Percentiles rank a stretch among this genome's conserved stretches.
Evolutionary conservation across 1,140 invertebrate genomes (phyloP).

Genomic region (Microplitis mediator): DNA sequence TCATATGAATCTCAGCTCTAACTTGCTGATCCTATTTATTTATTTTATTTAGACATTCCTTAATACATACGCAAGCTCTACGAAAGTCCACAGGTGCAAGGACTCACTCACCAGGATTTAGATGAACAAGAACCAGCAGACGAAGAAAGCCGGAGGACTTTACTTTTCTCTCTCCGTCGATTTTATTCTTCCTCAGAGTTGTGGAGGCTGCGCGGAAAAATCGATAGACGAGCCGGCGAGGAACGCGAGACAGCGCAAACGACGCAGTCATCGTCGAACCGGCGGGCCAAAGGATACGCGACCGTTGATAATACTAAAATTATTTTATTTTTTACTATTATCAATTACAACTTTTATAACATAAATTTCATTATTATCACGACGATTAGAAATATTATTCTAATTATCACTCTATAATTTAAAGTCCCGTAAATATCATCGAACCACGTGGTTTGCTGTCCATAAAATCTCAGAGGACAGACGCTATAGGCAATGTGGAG

Average conservation of each 20-base stretch:
- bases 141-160: constrained; percentile 9
- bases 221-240: constrained; percentile 33
- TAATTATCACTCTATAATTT: background rate
- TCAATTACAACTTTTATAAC: background rate
- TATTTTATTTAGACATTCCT: no score
- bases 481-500: background rate
- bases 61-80: no score
- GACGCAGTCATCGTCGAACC: constrained; percentile 35
- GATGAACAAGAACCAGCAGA: background rate
- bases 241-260: constrained; percentile 29
- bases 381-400: background rate
- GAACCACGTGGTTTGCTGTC: constrained; percentile 1
- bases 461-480: background rate
- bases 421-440: background rate
- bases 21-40: no score
- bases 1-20: no score
- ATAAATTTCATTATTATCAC: background rate
- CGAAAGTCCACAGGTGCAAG: background rate
- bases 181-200: constrained; percentile 10
- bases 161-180: constrained; percentile 5
- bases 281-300: constrained; percentile 30
- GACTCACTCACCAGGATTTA: background rate
- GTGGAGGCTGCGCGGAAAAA: constrained; percentile 38
- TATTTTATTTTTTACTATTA: background rate
- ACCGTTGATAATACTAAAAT: background rate